Evolutionary conservation across 2,888 invertebrate species (phyloP), one percentile per base, ranked within the genome.

Genomic region (Andrena marginata): DNA sequence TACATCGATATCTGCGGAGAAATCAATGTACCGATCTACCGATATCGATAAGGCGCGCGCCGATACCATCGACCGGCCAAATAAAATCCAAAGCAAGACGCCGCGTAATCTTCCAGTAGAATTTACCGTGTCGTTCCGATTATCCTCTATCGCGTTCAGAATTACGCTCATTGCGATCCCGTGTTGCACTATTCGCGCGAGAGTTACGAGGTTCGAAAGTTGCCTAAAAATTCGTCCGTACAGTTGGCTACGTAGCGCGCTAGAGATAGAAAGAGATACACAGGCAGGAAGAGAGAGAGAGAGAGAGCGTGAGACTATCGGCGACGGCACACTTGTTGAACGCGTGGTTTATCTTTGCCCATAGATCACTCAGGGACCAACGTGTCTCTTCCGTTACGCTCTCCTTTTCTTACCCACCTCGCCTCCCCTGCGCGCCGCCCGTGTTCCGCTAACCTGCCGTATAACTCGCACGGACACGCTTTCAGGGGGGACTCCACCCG

Each of bases 261-360:
- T 13, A 42, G 16, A 42, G 16, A 49, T 59, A 59, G 69, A 51
- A 62, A 65, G 56, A 35, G 63, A 16, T 16, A 5, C 42, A 16
- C 5, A 42, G 16, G 42, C 42, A 42, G 16, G 16, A 42, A 67
- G 69, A 68, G 70, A 77, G 3, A 67, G 69, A 68, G 68, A 51
- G 62, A 65, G 49, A 35, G 59, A 16, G 69, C 23, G 56, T 10
- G 59, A 76, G 75, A 77, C 91, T 93, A 93, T 93, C 92, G 92
- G 87, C 89, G 85, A 90, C 91, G 90, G 56, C 92, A 93, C 93
- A 93, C 94, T 94, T 93, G 94, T 94, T 94, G 93, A 93, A 92
- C 93, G 93, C 92, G 92, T 93, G 92, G 93, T 92, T 93, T 93
- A 93, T 93, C 93, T 93, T 93, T 85, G 91, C 90, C 91, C 91